Evolutionary conservation across 2,113 vertebrate genomes (phyloP).

Genomic region (Synchiropus splendidus): DNA sequence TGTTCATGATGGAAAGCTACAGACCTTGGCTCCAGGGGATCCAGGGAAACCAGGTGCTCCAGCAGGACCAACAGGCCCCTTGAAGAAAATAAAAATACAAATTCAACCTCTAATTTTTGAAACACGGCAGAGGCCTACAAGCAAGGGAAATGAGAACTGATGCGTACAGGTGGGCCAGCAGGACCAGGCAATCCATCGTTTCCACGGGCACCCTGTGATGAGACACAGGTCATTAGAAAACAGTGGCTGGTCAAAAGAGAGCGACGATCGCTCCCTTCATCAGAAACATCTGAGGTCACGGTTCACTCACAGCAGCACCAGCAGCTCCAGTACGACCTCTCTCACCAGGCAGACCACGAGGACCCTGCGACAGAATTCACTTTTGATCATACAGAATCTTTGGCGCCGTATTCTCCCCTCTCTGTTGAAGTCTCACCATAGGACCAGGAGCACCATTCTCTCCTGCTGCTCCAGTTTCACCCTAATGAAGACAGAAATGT

Average conservation of each 20-base stretch:
- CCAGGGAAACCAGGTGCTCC: conserved; percentile 93
- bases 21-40: conserved; percentile 88
- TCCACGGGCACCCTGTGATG: conserved; percentile 83
- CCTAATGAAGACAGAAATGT: conserved; percentile 59
- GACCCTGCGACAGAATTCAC: conserved; percentile 68
- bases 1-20: conserved; percentile 9
- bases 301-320: conserved; percentile 92
- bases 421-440: conserved; percentile 69
- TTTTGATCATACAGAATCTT: background rate
- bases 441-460: conserved; percentile 87
- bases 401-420: background rate
- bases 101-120: no score
- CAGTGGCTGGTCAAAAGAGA: background rate
- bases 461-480: conserved; percentile 81
- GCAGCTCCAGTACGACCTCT: conserved; percentile 86
- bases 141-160: background rate
- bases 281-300: no score
- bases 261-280: background rate
- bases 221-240: conserved; percentile 4
- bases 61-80: conserved; percentile 90
- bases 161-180: conserved; percentile 88
- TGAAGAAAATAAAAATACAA: background rate
- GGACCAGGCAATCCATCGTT: conserved; percentile 92
- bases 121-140: background rate
- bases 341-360: conserved; percentile 91